Evolutionary conservation across 2,888 invertebrate species (phyloP), one percentile per base, ranked within the genome.

Genomic region (Euclidia mi): DNA sequence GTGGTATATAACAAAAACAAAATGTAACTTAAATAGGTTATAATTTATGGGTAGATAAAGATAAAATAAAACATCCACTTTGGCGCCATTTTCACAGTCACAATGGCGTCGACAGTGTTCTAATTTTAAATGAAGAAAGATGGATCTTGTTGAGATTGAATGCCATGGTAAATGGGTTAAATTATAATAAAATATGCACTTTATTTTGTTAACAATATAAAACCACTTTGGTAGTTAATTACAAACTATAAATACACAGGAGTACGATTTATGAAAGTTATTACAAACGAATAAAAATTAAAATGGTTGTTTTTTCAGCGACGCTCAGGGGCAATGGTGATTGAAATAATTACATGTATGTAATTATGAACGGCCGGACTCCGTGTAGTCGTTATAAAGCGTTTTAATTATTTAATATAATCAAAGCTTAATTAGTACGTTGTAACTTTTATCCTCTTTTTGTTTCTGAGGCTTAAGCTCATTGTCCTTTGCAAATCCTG

Each of bases 71-170:
- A n/a, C n/a, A n/a, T n/a, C n/a, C n/a, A n/a, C 55, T 61, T 55
- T 43, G 25, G 44, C 32, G 53, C 48, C 38, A 63, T 70, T 66
- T 41, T 38, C 50, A 58, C 20, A 58, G 57, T 51, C 46, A 45
- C 43, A 42, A 37, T 32, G 38, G 37, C 31, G 44, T 42, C 15
- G 44, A 32, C 31, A 38, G 32, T 38, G 43, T 51, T 45, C 32
- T 32, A 51, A 51, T 40, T 45, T 51, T 25, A 25, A 6, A 12
- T 15, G 31, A 44, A 43, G 35, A 35, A 38, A 38, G 51, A 51
- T 20, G 29, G 20, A 38, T 31, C 43, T 45, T 11, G 10, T 12
- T 40, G 44, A 51, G 31, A 44, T 51, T 32, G 44, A 17, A n/a
- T 31, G 14, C 25, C 25, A 15, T 40, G 17, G n/a, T 43, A 15